Conservation (phyloP, 2,888 invertebrate genomes). For the Rhogogaster chlorosoma region DNA sequence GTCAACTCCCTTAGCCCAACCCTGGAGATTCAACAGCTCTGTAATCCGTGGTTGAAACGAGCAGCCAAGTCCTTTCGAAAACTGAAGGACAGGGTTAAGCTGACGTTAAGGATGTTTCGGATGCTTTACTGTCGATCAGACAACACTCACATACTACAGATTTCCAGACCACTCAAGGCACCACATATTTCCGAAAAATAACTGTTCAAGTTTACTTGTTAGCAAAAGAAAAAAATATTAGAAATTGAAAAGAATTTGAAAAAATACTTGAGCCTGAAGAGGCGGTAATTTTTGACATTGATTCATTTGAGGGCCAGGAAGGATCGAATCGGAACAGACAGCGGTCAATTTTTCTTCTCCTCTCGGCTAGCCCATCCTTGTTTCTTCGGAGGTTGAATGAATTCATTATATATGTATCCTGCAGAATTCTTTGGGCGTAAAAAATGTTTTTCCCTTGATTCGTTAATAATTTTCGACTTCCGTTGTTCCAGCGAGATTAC, state of each 20-base stretch:
- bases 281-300: not conserved
- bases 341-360: not conserved
- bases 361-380: not conserved
- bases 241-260: not conserved
- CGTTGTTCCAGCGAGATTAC: conserved; percentile 38
- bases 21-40: not conserved
- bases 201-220: no score
- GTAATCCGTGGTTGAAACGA: not conserved
- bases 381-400: not conserved
- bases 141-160: not conserved
- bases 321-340: not conserved
- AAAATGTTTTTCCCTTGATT: conserved; percentile 30
- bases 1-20: not conserved
- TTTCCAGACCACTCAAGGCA: not conserved
- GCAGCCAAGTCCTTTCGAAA: conserved; percentile 7
- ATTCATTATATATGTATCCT: not conserved
- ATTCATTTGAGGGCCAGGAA: not conserved
- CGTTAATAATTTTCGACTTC: conserved; percentile 40
- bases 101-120: conserved; percentile 21
- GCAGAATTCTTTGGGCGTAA: conserved; percentile 7
- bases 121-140: conserved; percentile 11
- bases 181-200: not conserved
- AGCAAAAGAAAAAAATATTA: not conserved
- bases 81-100: conserved; percentile 1
- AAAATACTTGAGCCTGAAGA: not conserved